phyloP scores from a whole-genome alignment of 1,140 invertebrate genomes.

The Pentalonia nigronervosa region DNA sequence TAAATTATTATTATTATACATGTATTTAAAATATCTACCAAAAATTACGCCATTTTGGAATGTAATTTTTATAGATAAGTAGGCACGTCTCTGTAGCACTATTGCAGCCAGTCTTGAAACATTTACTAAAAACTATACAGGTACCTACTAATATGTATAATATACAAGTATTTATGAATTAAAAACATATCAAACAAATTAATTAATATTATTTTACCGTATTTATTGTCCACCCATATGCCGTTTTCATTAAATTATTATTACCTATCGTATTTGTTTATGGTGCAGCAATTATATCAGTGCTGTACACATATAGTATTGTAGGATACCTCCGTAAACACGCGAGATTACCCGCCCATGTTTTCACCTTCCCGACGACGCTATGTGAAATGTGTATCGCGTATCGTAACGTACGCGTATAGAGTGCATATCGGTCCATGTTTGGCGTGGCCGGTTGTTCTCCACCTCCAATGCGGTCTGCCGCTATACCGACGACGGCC shows the following conservation, averaged over 20 bases:
- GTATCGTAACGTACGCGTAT: background rate
- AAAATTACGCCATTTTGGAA: background rate
- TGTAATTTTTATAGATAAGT: background rate
- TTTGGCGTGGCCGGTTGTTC: constrained; percentile 43
- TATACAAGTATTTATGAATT: background rate
- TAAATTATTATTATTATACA: too few species aligned
- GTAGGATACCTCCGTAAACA: background rate
- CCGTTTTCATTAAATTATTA: background rate
- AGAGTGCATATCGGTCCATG: constrained; percentile 43
- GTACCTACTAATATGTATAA: too few species aligned
- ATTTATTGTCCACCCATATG: background rate
- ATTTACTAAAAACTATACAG: background rate
- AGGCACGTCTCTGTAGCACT: background rate
- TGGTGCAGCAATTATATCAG: background rate
- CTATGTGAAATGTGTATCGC: constrained; percentile 30
- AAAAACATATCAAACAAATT: background rate
- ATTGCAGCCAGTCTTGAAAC: background rate
- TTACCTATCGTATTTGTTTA: background rate
- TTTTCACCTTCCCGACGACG: constrained; percentile 51
- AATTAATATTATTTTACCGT: background rate
- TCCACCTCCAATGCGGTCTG: constrained; percentile 35
- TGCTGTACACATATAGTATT: background rate
- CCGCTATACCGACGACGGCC: background rate
- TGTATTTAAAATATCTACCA: background rate
- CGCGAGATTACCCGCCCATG: constrained; percentile 36